Conservation (phyloP, 30 jellyfish, hydroid and myxozoan species). For the Rhopilema esculentum region DNA sequence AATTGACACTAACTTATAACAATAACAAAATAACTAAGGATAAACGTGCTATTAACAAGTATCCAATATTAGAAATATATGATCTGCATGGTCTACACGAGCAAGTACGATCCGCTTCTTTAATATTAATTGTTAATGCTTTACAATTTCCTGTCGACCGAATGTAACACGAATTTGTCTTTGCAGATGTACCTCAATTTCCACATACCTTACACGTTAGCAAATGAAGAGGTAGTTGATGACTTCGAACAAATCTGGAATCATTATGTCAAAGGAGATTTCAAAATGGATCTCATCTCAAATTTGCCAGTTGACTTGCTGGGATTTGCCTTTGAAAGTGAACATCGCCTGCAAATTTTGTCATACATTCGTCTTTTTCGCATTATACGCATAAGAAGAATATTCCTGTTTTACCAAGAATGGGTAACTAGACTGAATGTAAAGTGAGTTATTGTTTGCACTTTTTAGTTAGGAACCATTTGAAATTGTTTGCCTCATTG, state of each 20-base stretch:
- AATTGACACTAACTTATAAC: no score
- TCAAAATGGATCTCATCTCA: slow-evolving; percentile 68
- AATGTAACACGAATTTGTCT: no score
- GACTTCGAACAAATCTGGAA: slow-evolving; percentile 44
- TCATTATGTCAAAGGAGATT: slow-evolving; percentile 74
- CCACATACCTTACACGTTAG: slow-evolving; percentile 63
- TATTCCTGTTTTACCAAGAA: slow-evolving; percentile 48
- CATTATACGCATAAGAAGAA: slow-evolving; percentile 68
- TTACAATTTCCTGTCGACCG: no score
- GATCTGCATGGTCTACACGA: no score
- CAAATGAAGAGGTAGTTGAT: slow-evolving; percentile 60
- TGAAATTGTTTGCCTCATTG: background rate
- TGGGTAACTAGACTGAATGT: slow-evolving; percentile 69
- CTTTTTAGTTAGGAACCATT: background rate
- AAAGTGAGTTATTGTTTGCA: slow-evolving; percentile 55
- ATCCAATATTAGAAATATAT: no score
- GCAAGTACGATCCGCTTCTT: no score
- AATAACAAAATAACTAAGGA: no score
- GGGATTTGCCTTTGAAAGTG: slow-evolving; percentile 57
- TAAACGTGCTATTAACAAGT: no score
- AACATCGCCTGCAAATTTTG: slow-evolving; percentile 30
- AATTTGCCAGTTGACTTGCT: slow-evolving; percentile 75
- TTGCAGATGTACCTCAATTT: slow-evolving; percentile 82
- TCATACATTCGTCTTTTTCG: slow-evolving; percentile 73
- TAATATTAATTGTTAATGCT: no score